Percentiles rank a stretch among this genome's conserved stretches.
Evolutionary conservation across 2,888 invertebrate species (phyloP).

Genomic region (Leptinotarsa haldemani): DNA sequence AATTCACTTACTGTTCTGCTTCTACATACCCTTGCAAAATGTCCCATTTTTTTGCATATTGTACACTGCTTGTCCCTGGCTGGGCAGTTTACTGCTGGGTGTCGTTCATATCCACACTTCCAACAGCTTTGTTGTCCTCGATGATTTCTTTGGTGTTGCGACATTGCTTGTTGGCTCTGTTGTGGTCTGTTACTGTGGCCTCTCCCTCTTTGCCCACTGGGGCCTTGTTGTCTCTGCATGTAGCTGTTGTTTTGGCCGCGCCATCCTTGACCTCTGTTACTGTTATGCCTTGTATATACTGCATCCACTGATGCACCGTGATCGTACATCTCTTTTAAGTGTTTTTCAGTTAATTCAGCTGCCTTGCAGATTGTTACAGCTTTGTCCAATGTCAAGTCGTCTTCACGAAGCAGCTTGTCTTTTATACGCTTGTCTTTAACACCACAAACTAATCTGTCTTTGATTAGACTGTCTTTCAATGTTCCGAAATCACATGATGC

Average conservation of each 20-base stretch:
- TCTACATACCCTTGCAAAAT: not conserved
- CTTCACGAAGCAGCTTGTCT: not conserved
- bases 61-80: not conserved
- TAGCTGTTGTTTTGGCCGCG: not conserved
- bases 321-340: not conserved
- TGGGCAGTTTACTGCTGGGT: not conserved
- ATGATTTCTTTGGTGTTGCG: not conserved
- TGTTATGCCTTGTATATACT: not conserved
- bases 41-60: not conserved
- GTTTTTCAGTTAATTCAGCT: slow-evolving; percentile 8
- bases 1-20: not conserved
- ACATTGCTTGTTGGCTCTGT: too few relatives aligned
- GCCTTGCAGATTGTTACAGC: slow-evolving; percentile 8
- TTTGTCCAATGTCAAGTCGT: not conserved
- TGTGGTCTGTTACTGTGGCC: too few relatives aligned
- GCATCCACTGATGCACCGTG: not conserved
- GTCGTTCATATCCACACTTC: not conserved
- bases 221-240: not conserved
- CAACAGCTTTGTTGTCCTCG: not conserved
- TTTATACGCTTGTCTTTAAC: not conserved
- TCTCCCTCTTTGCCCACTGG: too few relatives aligned
- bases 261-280: not conserved
- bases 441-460: slow-evolving; percentile 7
- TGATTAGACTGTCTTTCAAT: not conserved
- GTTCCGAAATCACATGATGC: not conserved